Conservation (phyloP, 2,888 invertebrate genomes). For the Hermodice carunculata region DNA sequence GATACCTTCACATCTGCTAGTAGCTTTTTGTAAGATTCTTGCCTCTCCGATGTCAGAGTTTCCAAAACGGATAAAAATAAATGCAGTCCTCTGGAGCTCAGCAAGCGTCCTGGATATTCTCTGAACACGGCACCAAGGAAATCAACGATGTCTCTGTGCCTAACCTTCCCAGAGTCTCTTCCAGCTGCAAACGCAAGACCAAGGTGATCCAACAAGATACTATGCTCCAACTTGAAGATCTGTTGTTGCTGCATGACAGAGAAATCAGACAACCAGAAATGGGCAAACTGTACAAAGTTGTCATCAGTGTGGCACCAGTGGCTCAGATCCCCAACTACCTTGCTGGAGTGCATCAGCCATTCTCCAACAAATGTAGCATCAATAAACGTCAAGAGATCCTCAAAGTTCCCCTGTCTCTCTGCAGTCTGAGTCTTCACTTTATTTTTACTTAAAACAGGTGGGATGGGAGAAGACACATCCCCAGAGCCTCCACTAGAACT, state of each 20-base stretch:
- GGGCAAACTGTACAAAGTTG: conserved; percentile 66
- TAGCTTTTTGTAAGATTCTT: conserved; percentile 55
- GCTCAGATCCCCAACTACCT: conserved; percentile 52
- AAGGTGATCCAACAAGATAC: conserved; percentile 62
- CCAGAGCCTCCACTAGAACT: background rate
- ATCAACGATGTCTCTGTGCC: conserved; percentile 52
- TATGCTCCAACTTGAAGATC: conserved; percentile 64
- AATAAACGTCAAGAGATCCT: conserved; percentile 61
- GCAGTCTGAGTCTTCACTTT: background rate
- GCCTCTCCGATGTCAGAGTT: conserved; percentile 57
- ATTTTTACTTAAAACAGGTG: background rate
- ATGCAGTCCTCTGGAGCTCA: conserved; percentile 56
- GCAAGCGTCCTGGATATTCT: conserved; percentile 62
- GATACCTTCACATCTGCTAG: conserved; percentile 65
- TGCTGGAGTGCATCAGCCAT: conserved; percentile 62
- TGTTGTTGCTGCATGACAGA: conserved; percentile 59
- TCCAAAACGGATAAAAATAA: conserved; percentile 66
- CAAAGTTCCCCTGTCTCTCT: conserved; percentile 50
- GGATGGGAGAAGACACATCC: background rate
- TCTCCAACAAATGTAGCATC: conserved; percentile 64
- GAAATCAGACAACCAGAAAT: conserved; percentile 67
- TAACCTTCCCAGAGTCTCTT: conserved; percentile 51
- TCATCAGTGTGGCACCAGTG: conserved; percentile 55
- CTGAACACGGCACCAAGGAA: conserved; percentile 61
- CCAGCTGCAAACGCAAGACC: conserved; percentile 63